phyloP scores from a whole-genome alignment of 2,888 invertebrate genomes.

The Parnassius mnemosyne region DNA sequence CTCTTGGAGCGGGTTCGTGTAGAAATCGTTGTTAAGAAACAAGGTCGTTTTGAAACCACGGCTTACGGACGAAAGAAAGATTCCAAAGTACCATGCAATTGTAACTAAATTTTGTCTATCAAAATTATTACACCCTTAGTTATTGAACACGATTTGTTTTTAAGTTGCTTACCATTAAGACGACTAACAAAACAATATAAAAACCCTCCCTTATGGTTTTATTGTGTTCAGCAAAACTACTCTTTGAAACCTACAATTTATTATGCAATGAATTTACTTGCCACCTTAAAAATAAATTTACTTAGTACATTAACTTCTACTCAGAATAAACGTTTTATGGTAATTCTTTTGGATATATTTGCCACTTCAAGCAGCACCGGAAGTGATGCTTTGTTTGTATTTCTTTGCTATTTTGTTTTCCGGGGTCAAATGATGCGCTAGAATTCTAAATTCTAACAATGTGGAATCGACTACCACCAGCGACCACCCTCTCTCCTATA shows the following conservation, averaged over 20 bases:
- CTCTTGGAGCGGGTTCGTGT: slow-evolving; percentile 73
- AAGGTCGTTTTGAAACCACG: slow-evolving; percentile 50
- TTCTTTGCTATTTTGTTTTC: not conserved
- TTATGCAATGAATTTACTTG: slow-evolving; percentile 9
- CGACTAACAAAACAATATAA: slow-evolving; percentile 10
- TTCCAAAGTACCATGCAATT: not conserved
- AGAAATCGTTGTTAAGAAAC: slow-evolving; percentile 77
- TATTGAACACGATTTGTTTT: slow-evolving; percentile 2
- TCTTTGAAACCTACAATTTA: slow-evolving; percentile 15
- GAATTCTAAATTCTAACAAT: no score
- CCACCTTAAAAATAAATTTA: slow-evolving; percentile 8
- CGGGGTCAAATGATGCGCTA: not conserved
- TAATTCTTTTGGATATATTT: not conserved
- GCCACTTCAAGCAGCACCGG: not conserved
- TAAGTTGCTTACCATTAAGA: slow-evolving; percentile 9
- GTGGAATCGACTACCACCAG: no score
- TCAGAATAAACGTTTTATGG: slow-evolving; percentile 1
- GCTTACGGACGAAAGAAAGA: slow-evolving; percentile 3
- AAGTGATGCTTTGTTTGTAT: not conserved
- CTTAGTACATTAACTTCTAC: slow-evolving; percentile 7
- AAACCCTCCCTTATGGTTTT: slow-evolving; percentile 5
- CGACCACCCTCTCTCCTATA: no score
- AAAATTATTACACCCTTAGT: not conserved
- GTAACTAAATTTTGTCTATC: not conserved
- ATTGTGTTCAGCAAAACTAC: slow-evolving; percentile 16